Conservation (phyloP, 2,888 invertebrate genomes). For the Gibbula magus region DNA sequence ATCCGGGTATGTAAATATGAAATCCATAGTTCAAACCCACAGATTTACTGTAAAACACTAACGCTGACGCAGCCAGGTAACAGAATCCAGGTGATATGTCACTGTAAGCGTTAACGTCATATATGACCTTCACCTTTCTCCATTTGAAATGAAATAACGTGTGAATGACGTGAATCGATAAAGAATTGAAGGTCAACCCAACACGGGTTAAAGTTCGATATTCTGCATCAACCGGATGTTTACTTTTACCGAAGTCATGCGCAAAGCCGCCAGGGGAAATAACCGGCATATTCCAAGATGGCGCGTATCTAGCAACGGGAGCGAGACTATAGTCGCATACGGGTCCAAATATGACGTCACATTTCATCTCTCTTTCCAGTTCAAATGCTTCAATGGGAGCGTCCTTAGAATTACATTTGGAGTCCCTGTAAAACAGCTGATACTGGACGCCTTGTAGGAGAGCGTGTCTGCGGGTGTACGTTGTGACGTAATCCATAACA, state of each 20-base stretch:
- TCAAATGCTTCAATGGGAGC: constrained; percentile 55
- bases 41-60: constrained; percentile 37
- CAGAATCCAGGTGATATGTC: constrained; percentile 83
- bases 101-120: constrained; percentile 84
- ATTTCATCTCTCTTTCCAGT: constrained; percentile 37
- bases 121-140: constrained; percentile 80
- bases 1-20: constrained; percentile 28
- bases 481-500: constrained; percentile 54
- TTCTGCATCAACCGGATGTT: constrained; percentile 31
- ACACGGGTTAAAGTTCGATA: constrained; percentile 59
- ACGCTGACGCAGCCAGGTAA: constrained; percentile 84
- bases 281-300: constrained; percentile 92
- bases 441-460: constrained; percentile 25
- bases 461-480: background rate
- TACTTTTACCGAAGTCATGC: constrained; percentile 57
- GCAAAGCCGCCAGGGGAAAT: constrained; percentile 79
- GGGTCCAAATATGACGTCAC: constrained; percentile 63
- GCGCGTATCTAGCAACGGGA: constrained; percentile 89
- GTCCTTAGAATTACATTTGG: constrained; percentile 44
- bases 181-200: constrained; percentile 55
- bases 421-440: constrained; percentile 41
- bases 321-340: too few species aligned
- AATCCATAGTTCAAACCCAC: constrained; percentile 26
- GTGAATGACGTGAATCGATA: constrained; percentile 40
- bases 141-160: constrained; percentile 47